These are phyloP conservation scores for Mactra quadrangularis DNA, from an alignment of 1,140 invertebrate genomes.

Conservation along the genomic window DNA sequence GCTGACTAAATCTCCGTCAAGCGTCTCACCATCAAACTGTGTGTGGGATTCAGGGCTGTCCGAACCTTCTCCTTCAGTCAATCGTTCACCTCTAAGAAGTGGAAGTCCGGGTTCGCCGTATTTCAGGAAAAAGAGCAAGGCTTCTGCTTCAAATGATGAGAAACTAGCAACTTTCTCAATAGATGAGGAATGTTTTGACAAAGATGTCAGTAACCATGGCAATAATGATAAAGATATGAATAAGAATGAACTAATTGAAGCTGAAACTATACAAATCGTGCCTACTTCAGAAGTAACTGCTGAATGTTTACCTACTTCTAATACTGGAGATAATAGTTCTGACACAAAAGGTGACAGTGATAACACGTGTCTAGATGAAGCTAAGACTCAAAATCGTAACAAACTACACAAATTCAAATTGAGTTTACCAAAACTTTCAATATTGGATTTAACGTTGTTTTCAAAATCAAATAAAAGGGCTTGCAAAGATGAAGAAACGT, in stretches of 20 bases:
- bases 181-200: neutral
- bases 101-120: neutral
- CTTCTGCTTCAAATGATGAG: too few species aligned
- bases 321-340: too few species aligned
- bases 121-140: neutral
- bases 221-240: neutral
- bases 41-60: neutral
- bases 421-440: conserved; percentile 12
- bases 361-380: too few species aligned
- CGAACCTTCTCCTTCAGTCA: neutral
- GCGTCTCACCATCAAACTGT: neutral
- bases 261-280: too few species aligned
- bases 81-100: neutral
- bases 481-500: too few species aligned
- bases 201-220: neutral
- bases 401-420: conserved; percentile 7
- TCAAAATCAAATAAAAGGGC: neutral
- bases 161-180: neutral
- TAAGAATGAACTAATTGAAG: too few species aligned
- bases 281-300: too few species aligned
- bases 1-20: conserved; percentile 11
- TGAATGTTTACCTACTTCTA: too few species aligned
- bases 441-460: neutral
- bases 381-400: neutral
- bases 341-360: too few species aligned